Base-by-base conservation (phyloP, 2,888 invertebrate species). In the Hemistola chrysoprasaria region DNA sequence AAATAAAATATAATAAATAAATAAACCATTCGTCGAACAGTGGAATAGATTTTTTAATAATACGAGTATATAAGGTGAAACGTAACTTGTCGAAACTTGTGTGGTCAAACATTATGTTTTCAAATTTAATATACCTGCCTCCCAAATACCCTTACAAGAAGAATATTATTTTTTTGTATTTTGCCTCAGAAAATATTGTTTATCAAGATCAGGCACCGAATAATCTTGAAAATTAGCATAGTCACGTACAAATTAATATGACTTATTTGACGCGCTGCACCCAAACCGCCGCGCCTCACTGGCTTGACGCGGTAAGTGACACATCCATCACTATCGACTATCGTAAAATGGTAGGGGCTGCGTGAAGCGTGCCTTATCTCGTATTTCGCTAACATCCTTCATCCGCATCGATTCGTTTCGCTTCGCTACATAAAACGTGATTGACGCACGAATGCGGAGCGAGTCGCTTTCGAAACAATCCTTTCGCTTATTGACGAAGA, bases 281-380 rank as follows among this genome's bases (percentile, higher is more conserved):
- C 26, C 30, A 9, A 38, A 40, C 32, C 27, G 4, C 16, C 16
- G 16, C 16, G 16, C 3, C 16, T 16, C 33, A 10, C n/a, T n/a
- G n/a, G n/a, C n/a, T n/a, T 38, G 40, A 32, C 36, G 34, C 23
- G 25, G 26, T 29, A 30, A 26, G 35, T 44, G 36, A 11, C 36
- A 30, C 48, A 47, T 47, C 60, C 57, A 65, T 62, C 54, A 59
- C 60, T 56, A 65, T 62, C 54, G 57, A 39, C 55, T 27, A 40
- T 40, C 38, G 24, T 21, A 28, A 50, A 56, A 36, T 67, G 53
- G 71, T 73, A 72, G 63, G 58, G 62, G 58, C 39, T 27, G 40
- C 26, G 35, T 42, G 30, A 56, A 55, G 70, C 78, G 79, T 81
- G 81, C 73, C 77, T 79, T 82, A 82, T 81, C 81, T 78, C 58